These are phyloP conservation scores for Neosilurus mollespiculum DNA, from an alignment of 2,797 vertebrate species.

Conservation along the genomic window DNA sequence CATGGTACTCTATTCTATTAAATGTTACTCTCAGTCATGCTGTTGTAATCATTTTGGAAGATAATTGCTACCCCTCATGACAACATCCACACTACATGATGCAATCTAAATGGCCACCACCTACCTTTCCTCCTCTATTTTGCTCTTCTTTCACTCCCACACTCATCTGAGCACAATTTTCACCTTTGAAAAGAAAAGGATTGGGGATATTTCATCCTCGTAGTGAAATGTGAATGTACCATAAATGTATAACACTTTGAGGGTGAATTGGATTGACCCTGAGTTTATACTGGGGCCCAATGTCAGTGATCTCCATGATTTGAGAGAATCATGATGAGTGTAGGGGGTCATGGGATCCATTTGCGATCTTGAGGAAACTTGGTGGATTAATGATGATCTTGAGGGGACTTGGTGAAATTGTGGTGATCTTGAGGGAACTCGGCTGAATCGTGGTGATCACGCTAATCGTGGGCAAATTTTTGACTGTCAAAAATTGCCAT, in stretches of 20 bases:
- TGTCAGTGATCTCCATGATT: too few species aligned
- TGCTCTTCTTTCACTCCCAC: neutral
- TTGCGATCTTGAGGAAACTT: too few species aligned
- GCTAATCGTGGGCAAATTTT: too few species aligned
- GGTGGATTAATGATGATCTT: too few species aligned
- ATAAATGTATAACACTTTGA: neutral
- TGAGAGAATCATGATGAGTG: too few species aligned
- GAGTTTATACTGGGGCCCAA: too few species aligned
- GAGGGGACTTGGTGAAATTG: too few species aligned
- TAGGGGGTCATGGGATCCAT: too few species aligned
- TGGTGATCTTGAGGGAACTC: too few species aligned
- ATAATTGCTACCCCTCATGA: slow-evolving; percentile 20
- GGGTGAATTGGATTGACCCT: neutral
- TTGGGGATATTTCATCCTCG: neutral
- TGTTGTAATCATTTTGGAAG: slow-evolving; percentile 24
- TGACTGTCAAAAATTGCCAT: too few species aligned
- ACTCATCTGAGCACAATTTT: neutral
- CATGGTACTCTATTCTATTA: neutral
- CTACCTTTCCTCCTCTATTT: neutral
- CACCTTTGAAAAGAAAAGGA: neutral
- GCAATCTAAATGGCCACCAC: slow-evolving; percentile 3
- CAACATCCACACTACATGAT: neutral
- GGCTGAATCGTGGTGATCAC: too few species aligned
- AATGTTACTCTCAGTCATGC: slow-evolving; percentile 25
- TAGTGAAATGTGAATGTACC: neutral